A percentile compares a stretch with the other conserved stretches of the same genome.
These are phyloP conservation scores for Shargacucullia verbasci DNA, from an alignment of 2,888 invertebrate genomes.

Conservation along the genomic window DNA sequence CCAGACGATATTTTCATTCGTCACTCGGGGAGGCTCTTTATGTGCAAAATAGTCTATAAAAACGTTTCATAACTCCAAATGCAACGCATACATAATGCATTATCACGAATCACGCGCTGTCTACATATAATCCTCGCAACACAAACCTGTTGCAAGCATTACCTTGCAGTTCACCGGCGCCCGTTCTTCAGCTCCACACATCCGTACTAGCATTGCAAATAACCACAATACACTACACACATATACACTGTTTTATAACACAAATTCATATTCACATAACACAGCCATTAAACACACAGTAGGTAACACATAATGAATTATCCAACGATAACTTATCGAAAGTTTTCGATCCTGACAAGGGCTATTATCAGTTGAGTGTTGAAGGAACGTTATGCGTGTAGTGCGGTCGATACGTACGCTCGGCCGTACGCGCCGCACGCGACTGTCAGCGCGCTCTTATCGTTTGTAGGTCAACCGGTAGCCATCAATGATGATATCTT, in stretches of 20 bases:
- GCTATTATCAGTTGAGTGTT: conserved; percentile 17
- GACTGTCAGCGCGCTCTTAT: conserved; percentile 61
- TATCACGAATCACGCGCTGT: not conserved
- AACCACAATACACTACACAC: conserved; percentile 55
- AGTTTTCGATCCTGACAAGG: conserved; percentile 24
- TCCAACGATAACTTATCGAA: conserved; percentile 53
- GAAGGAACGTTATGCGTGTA: conserved; percentile 6
- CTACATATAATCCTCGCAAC: conserved; percentile 6
- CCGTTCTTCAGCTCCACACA: conserved; percentile 74
- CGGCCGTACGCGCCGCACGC: conserved; percentile 37
- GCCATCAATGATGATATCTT: conserved; percentile 64
- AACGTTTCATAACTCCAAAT: conserved; percentile 6
- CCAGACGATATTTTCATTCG: no score
- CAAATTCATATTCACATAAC: conserved; percentile 58
- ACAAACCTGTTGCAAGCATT: conserved; percentile 21
- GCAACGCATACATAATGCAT: not conserved
- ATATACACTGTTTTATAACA: conserved; percentile 64
- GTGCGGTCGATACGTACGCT: conserved; percentile 37
- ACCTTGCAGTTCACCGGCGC: conserved; percentile 74
- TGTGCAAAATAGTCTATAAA: no score
- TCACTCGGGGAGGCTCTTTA: no score
- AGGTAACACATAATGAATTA: conserved; percentile 38
- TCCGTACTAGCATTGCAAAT: conserved; percentile 70
- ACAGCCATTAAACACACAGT: conserved; percentile 39
- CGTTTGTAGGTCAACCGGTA: conserved; percentile 70